Evolutionary conservation across 2,888 invertebrate species (phyloP).

Genomic region (Agrilus biguttatus): DNA sequence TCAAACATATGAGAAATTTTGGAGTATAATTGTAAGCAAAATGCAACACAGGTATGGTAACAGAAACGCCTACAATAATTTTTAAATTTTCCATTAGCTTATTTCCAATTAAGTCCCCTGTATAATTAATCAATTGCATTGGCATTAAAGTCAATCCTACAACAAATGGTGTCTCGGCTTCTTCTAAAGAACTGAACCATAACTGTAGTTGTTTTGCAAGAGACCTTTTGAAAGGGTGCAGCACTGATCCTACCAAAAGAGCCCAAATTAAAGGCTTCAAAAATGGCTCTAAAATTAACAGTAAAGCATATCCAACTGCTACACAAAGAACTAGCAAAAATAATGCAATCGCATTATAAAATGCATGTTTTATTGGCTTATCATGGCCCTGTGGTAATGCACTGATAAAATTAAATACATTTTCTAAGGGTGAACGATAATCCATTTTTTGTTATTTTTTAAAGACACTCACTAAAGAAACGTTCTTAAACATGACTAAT

Average conservation of each 20-base stretch:
- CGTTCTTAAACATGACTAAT: too few species aligned
- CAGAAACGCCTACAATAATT: constrained; percentile 34
- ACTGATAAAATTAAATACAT: constrained; percentile 52
- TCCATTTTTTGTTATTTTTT: constrained; percentile 20
- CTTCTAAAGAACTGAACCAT: constrained; percentile 63
- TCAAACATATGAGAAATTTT: constrained; percentile 40
- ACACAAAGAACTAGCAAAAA: constrained; percentile 55
- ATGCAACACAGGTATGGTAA: constrained; percentile 36
- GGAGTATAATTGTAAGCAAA: constrained; percentile 62
- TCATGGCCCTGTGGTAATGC: constrained; percentile 64
- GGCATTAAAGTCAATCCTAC: constrained; percentile 49
- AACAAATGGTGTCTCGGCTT: constrained; percentile 50
- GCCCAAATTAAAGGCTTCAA: constrained; percentile 94
- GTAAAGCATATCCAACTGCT: constrained; percentile 61
- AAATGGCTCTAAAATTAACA: constrained; percentile 79
- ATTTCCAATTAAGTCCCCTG: constrained; percentile 60
- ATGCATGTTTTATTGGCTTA: constrained; percentile 82
- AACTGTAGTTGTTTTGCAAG: constrained; percentile 59
- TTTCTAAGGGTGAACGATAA: constrained; percentile 45
- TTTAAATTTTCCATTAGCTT: constrained; percentile 55
- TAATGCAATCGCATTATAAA: constrained; percentile 77
- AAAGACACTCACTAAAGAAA: background rate
- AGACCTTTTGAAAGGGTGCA: constrained; percentile 87
- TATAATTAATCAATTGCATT: constrained; percentile 56
- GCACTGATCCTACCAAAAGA: constrained; percentile 84